phyloP scores from a whole-genome alignment of 2,888 invertebrate species.

The Cheilosia variabilis region DNA sequence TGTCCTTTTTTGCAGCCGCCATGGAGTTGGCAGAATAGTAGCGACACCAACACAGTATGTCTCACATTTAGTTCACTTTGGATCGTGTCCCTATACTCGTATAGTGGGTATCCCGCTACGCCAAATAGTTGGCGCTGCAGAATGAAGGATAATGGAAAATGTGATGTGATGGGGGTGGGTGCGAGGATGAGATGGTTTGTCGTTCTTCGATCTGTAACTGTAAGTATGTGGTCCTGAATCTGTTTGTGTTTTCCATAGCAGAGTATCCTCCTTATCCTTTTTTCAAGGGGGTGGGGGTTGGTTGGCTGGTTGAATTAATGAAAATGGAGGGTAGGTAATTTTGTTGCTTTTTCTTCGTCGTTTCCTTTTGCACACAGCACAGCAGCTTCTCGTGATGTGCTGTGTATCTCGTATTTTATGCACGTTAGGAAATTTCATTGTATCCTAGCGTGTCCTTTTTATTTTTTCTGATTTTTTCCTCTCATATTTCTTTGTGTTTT shows the following conservation, averaged over 20 bases:
- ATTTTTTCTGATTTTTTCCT: constrained; percentile 21
- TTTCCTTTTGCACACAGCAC: constrained; percentile 35
- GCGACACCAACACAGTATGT: constrained; percentile 60
- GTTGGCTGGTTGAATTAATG: constrained; percentile 48
- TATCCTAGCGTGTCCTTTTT: constrained; percentile 53
- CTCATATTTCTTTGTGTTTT: constrained; percentile 54
- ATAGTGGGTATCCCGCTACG: constrained; percentile 44
- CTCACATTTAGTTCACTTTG: constrained; percentile 63
- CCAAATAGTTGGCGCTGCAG: constrained; percentile 18
- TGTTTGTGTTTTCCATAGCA: constrained; percentile 49
- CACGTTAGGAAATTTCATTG: constrained; percentile 74
- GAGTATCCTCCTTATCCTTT: constrained; percentile 62
- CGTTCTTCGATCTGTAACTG: constrained; percentile 75
- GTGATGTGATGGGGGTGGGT: constrained; percentile 36
- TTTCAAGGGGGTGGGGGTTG: not conserved
- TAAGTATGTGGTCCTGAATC: constrained; percentile 70
- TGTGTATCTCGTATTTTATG: constrained; percentile 70
- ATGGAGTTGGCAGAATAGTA: constrained; percentile 9
- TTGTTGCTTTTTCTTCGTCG: constrained; percentile 62
- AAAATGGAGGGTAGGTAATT: constrained; percentile 72
- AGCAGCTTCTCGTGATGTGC: constrained; percentile 51
- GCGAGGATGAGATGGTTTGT: constrained; percentile 38
- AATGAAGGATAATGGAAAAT: constrained; percentile 73
- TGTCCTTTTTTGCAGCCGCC: constrained; percentile 53
- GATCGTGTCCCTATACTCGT: constrained; percentile 41